Evolutionary conservation across 2,888 invertebrate genomes (phyloP).

Genomic region (Thymelicus acteon): DNA sequence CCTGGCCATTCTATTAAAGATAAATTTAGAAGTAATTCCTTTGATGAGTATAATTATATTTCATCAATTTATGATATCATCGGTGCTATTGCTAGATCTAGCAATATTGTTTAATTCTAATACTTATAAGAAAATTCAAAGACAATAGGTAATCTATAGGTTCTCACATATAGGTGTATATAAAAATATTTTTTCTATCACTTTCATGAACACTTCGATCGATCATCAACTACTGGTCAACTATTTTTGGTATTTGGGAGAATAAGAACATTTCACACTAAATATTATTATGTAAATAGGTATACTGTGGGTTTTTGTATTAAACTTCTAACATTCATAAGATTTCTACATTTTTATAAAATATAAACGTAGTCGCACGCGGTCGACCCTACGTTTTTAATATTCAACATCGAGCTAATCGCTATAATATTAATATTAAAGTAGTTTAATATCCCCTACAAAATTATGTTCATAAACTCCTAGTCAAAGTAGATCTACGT

Average conservation of each 20-base stretch:
- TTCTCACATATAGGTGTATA: constrained; percentile 69
- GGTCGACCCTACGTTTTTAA: constrained; percentile 51
- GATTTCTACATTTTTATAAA: constrained; percentile 69
- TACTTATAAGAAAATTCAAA: constrained; percentile 31
- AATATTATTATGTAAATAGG: constrained; percentile 43
- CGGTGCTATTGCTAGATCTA: constrained; percentile 11
- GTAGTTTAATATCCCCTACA: constrained; percentile 35
- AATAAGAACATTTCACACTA: constrained; percentile 42
- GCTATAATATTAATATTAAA: constrained; percentile 49
- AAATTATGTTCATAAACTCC: constrained; percentile 25
- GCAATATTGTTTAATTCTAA: constrained; percentile 23
- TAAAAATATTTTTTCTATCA: constrained; percentile 81
- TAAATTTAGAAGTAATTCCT: not conserved
- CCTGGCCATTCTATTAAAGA: constrained; percentile 9
- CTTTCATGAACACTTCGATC: constrained; percentile 81
- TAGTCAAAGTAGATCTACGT: constrained; percentile 46
- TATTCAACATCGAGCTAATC: constrained; percentile 74
- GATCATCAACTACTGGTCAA: constrained; percentile 70
- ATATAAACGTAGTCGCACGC: constrained; percentile 44
- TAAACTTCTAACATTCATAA: constrained; percentile 56
- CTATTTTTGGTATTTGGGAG: constrained; percentile 62
- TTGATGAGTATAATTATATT: not conserved
- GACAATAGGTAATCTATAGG: constrained; percentile 57
- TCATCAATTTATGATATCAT: not conserved
- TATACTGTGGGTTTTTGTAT: constrained; percentile 48